Conservation (phyloP, 2,797 vertebrate genomes). For the Phrynocephalus guinanensis region DNA sequence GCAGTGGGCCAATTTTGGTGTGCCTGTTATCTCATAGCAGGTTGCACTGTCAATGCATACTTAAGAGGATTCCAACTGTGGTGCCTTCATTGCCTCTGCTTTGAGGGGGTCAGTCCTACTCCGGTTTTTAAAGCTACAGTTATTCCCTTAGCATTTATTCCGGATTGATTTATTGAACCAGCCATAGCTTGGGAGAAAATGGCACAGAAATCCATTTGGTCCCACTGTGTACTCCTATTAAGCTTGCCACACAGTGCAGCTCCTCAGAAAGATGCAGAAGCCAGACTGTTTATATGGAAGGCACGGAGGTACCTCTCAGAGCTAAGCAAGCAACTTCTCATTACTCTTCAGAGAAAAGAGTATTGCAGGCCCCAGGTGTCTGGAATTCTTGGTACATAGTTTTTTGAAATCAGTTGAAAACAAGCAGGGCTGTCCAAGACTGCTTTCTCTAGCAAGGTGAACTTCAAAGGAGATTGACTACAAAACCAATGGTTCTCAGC, state of each 20-base stretch:
- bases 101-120: conserved; percentile 17
- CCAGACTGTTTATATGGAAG: background rate
- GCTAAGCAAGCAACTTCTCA: background rate
- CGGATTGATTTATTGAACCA: conserved; percentile 20
- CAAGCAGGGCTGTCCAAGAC: background rate
- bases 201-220: background rate
- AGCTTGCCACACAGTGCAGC: rapidly evolving
- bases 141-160: conserved; percentile 27
- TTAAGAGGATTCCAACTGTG: conserved; percentile 45
- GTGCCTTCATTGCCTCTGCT: conserved; percentile 17
- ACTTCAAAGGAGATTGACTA: background rate
- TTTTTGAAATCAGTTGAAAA: background rate
- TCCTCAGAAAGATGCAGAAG: background rate
- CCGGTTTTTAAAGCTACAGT: conserved; percentile 23
- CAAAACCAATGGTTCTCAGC: background rate
- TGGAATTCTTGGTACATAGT: background rate
- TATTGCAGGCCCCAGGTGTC: background rate
- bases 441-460: too few relatives aligned
- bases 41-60: conserved; percentile 36
- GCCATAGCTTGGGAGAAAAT: rapidly evolving
- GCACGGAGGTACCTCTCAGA: background rate
- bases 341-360: background rate
- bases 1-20: conserved; percentile 38
- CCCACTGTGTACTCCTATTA: rapidly evolving
- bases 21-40: conserved; percentile 13